Conservation (phyloP, 1,140 invertebrate genomes). For the Oscheius sp. region DNA sequence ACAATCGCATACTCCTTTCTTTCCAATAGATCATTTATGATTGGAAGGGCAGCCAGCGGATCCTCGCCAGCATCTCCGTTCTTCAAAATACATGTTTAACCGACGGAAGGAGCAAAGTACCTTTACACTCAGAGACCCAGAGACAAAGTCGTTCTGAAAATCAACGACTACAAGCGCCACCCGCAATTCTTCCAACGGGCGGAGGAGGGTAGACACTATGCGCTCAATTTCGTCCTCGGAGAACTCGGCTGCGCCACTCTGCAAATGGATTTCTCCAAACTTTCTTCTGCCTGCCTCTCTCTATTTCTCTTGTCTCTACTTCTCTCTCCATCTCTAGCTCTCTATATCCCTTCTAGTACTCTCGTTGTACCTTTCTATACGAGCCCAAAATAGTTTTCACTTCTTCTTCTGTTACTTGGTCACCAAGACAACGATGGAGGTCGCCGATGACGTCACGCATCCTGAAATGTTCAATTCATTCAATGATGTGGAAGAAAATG, state of each 20-base stretch:
- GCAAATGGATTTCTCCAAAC: constrained; percentile 4
- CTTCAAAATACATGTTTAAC: constrained; percentile 39
- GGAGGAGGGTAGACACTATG: background rate
- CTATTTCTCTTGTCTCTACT: too few species aligned
- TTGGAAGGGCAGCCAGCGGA: constrained; percentile 66
- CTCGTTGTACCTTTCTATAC: too few species aligned
- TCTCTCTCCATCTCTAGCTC: too few species aligned
- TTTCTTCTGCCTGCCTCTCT: too few species aligned
- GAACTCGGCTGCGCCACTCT: background rate
- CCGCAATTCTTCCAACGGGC: background rate
- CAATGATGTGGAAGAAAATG: too few species aligned
- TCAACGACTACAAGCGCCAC: constrained; percentile 86
- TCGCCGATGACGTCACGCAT: too few species aligned
- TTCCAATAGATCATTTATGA: constrained; percentile 84
- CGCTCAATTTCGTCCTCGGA: background rate
- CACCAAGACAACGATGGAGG: too few species aligned
- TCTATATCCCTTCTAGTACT: too few species aligned
- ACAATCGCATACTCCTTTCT: constrained; percentile 80
- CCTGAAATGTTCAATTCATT: too few species aligned
- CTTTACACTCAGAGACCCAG: constrained; percentile 84
- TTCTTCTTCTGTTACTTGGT: too few species aligned
- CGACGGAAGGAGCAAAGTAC: constrained; percentile 27
- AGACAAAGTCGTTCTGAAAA: constrained; percentile 97
- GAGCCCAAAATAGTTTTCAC: too few species aligned
- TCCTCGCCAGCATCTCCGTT: constrained; percentile 48